These are phyloP conservation scores for Lasioglossum villosulum DNA, from an alignment of 2,888 invertebrate species.

Conservation along the genomic window DNA sequence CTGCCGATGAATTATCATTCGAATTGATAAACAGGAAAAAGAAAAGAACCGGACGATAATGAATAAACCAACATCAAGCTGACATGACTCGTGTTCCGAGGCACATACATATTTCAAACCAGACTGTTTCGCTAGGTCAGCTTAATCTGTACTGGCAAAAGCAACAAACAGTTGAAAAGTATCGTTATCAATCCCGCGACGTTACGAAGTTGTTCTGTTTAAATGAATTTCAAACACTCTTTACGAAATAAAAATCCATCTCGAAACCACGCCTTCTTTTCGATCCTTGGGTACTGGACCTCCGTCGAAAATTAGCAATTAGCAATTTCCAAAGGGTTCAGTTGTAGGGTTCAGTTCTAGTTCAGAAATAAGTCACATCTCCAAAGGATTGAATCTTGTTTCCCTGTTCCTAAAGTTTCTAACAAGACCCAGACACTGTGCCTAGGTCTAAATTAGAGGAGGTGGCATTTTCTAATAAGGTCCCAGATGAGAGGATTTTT, in stretches of 20 bases:
- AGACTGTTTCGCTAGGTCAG: conserved; percentile 49
- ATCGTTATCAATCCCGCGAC: conserved; percentile 22
- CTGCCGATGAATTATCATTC: conserved; percentile 7
- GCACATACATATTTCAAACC: conserved; percentile 12
- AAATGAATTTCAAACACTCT: neutral
- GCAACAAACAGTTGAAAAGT: conserved; percentile 26
- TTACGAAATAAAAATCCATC: neutral
- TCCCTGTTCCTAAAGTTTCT: too few species aligned
- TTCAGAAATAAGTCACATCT: too few species aligned
- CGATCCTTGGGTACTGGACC: neutral
- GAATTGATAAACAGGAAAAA: neutral
- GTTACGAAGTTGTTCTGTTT: neutral
- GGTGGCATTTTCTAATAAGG: too few species aligned
- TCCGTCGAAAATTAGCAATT: neutral
- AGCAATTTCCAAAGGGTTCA: neutral
- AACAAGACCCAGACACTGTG: too few species aligned
- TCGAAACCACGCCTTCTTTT: neutral
- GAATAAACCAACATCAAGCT: neutral
- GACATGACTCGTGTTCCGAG: neutral
- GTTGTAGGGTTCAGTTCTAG: too few species aligned
- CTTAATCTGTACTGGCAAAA: conserved; percentile 31
- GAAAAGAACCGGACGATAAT: neutral
- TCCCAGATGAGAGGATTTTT: too few species aligned
- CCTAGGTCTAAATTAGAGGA: too few species aligned
- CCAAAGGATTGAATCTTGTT: too few species aligned